Conservation (phyloP, 37 sponge, comb jelly and placozoan species). For the Beroe ovata region DNA sequence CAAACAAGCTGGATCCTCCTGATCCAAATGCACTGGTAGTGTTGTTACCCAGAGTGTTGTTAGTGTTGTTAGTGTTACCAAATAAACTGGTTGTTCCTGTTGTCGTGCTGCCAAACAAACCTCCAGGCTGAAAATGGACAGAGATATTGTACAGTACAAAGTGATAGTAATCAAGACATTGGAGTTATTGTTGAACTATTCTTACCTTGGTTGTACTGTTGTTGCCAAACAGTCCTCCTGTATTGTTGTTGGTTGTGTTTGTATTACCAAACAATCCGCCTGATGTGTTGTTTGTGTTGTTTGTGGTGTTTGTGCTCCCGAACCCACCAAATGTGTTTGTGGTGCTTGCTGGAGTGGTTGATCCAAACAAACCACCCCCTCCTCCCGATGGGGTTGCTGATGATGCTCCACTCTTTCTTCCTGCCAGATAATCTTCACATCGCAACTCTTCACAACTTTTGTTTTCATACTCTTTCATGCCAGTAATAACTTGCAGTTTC, state of each 20-base stretch:
- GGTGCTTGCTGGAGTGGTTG: constrained; percentile 29
- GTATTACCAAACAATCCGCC: constrained; percentile 51
- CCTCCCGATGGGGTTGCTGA: not conserved
- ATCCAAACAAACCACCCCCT: constrained; percentile 16
- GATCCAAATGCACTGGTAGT: constrained; percentile 23
- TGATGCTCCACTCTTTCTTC: constrained; percentile 24
- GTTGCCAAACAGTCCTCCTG: constrained; percentile 24
- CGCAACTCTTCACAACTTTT: constrained; percentile 41
- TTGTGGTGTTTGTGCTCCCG: not conserved
- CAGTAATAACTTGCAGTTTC: constrained; percentile 45
- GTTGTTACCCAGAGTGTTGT: constrained; percentile 35
- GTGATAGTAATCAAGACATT: too few relatives aligned
- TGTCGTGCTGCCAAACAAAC: constrained; percentile 48
- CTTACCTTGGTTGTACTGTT: constrained; percentile 3
- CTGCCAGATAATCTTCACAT: constrained; percentile 49
- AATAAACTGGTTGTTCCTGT: constrained; percentile 40
- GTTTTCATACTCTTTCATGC: constrained; percentile 56
- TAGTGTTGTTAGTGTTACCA: constrained; percentile 49
- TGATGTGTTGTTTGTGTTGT: not conserved
- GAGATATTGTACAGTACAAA: not conserved
- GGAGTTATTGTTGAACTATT: too few relatives aligned
- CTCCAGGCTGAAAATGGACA: constrained; percentile 23
- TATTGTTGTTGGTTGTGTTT: not conserved
- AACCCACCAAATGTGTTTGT: constrained; percentile 60
- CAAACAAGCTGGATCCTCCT: constrained; percentile 26